These are phyloP conservation scores for Odobenus rosmarus DNA, from an alignment of 2,113 vertebrate species.

Conservation along the genomic window DNA sequence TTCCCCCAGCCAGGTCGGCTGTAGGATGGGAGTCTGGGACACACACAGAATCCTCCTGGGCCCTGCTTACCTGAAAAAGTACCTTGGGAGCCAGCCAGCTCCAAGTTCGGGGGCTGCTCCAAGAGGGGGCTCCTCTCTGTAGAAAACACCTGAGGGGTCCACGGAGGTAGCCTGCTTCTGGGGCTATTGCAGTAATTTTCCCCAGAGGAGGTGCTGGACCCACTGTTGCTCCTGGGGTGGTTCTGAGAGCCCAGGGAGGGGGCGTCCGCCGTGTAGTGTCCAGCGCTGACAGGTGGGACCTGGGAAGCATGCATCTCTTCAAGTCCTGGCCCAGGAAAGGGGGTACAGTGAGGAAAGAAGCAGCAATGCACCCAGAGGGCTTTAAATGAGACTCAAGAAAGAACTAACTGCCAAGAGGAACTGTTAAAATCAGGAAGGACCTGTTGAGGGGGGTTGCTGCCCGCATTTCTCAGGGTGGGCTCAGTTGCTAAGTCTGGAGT, in stretches of 20 bases:
- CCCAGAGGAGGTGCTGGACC: constrained; percentile 67
- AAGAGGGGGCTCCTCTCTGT: accelerated
- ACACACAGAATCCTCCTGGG: accelerated
- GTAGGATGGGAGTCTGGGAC: background rate
- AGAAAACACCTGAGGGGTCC: background rate
- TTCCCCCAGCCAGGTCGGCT: background rate
- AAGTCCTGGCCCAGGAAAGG: background rate
- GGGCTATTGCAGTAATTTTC: constrained; percentile 65
- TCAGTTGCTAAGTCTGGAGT: background rate
- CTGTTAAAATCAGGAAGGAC: background rate
- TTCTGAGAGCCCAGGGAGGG: background rate
- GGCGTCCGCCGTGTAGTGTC: accelerated
- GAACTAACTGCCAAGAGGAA: background rate
- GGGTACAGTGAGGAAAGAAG: background rate
- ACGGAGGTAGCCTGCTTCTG: accelerated
- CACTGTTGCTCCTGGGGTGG: accelerated
- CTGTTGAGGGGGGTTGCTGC: background rate
- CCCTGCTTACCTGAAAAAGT: constrained; percentile 56
- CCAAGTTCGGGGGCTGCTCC: background rate
- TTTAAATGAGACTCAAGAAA: background rate
- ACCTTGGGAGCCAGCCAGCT: background rate
- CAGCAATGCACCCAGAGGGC: background rate
- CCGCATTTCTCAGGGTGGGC: background rate
- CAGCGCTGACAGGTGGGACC: background rate
- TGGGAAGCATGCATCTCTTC: background rate